phyloP scores from a whole-genome alignment of 2,888 invertebrate genomes.

The Cerastis leucographa region DNA sequence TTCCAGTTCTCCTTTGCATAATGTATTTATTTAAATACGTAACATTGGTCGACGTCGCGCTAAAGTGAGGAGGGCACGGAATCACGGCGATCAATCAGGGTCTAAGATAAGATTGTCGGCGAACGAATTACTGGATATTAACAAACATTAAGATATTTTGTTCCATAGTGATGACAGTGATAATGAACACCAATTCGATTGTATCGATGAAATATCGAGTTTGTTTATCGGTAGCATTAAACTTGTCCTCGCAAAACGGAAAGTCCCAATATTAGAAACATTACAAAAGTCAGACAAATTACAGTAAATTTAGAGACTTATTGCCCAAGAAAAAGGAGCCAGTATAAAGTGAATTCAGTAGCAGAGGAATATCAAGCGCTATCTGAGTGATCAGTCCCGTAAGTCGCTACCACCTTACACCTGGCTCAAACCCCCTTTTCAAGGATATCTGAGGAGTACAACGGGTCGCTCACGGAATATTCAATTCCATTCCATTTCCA shows the following conservation, averaged over 20 bases:
- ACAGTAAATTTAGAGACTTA: background rate
- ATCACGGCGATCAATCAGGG: conserved; percentile 65
- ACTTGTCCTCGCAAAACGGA: background rate
- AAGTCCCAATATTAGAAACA: background rate
- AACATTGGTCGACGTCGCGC: conserved; percentile 25
- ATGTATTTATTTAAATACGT: conserved; percentile 37
- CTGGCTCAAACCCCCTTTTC: background rate
- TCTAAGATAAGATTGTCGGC: conserved; percentile 63
- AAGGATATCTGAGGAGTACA: background rate
- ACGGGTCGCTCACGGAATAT: background rate
- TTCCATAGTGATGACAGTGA: conserved; percentile 40
- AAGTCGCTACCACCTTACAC: background rate
- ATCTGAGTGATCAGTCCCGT: background rate
- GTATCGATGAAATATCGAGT: conserved; percentile 38
- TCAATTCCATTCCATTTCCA: too few relatives aligned
- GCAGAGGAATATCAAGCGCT: background rate
- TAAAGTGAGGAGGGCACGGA: conserved; percentile 30
- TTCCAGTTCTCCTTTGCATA: conserved; percentile 5
- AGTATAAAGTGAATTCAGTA: background rate
- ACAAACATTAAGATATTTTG: conserved; percentile 51
- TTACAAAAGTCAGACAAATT: background rate
- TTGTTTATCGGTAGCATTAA: background rate
- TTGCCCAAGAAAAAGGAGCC: background rate
- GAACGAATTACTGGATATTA: conserved; percentile 59
- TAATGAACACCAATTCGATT: conserved; percentile 2